These are phyloP conservation scores for Dunckerocampus dactyliophorus DNA, from an alignment of 2,113 vertebrate species.

Conservation along the genomic window DNA sequence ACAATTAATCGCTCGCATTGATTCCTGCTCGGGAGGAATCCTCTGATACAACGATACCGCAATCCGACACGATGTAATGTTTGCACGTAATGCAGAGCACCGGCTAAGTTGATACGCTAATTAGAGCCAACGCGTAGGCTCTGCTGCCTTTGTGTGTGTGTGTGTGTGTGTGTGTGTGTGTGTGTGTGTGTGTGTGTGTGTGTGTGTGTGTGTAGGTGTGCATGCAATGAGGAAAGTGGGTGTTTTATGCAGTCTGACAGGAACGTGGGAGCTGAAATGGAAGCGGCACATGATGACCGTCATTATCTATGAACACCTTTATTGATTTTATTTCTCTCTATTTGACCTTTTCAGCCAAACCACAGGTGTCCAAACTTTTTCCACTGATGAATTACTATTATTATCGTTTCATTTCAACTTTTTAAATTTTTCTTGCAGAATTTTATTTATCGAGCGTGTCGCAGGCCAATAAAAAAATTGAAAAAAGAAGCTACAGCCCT, in stretches of 20 bases:
- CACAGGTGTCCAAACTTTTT: too few relatives aligned
- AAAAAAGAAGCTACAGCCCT: too few relatives aligned
- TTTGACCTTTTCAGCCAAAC: too few relatives aligned
- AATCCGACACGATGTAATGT: slow-evolving; percentile 5
- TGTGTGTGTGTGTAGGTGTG: not conserved
- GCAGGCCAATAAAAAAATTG: too few relatives aligned
- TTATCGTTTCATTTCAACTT: too few relatives aligned
- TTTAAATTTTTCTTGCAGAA: too few relatives aligned
- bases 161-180: not conserved
- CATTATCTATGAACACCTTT: too few relatives aligned
- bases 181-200: not conserved
- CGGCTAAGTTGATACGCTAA: slow-evolving; percentile 14
- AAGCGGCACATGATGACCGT: not conserved
- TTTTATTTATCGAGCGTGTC: too few relatives aligned
- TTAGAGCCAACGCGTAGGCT: slow-evolving; percentile 5
- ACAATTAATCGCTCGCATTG: slow-evolving; percentile 37
- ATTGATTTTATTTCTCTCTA: too few relatives aligned
- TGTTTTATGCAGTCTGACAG: slow-evolving; percentile 3
- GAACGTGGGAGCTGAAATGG: slow-evolving; percentile 6
- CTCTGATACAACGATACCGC: slow-evolving; percentile 3
- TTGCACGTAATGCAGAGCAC: too few relatives aligned
- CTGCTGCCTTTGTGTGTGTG: too few relatives aligned
- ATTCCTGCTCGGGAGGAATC: slow-evolving; percentile 28
- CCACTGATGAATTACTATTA: too few relatives aligned
- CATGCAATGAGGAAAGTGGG: not conserved